Evolutionary conservation across 1,140 invertebrate species (phyloP), one percentile per base, ranked within the genome.

Genomic region (Aphidius ervi): DNA sequence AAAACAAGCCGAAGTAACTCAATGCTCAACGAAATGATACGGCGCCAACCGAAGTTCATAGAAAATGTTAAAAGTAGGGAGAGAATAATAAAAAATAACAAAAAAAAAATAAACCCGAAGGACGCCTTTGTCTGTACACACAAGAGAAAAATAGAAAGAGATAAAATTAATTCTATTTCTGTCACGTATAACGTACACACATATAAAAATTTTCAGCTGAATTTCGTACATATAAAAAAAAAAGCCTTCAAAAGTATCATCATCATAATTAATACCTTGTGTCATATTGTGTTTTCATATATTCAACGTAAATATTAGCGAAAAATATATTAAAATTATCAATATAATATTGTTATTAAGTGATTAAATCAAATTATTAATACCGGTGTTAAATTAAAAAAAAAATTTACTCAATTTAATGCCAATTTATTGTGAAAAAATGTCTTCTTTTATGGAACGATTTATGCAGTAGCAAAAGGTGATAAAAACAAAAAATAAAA

Each of bases 401-500:
- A 43, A 9, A 43, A 43, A 43, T 7, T 43, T 43, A 43, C 42
- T 7, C 9, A 10, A 43, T 43, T 8, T 6, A 56, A 43, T 3
- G 23, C 37, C 2, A 40, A 43, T 40, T 43, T 53, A 10, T 37
- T 45, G 16, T 59, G 59, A 54, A 68, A 77, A 72, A 73, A 79
- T 79, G 76, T 71, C 64, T 63, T 70, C 68, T 67, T 73, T 71
- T 67, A 77, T 77, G 77, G 75, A 79, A 76, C 74, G 71, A 74
- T 71, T 70, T 73, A 68, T 66, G 61, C 73, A 76, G 62, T 77
- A 79, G 72, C 75, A 70, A 71, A 68, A 62, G 46, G 54, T 49
- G 5, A 47, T 56, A 43, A 54, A 61, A 50, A 46, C 20, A 46
- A 57, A 61, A 49, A 56, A 31, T 56, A 61, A 61, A 37, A 48